These are phyloP conservation scores for Neocrepidodera transversa DNA, from an alignment of 2,888 invertebrate genomes.

Conservation along the genomic window DNA sequence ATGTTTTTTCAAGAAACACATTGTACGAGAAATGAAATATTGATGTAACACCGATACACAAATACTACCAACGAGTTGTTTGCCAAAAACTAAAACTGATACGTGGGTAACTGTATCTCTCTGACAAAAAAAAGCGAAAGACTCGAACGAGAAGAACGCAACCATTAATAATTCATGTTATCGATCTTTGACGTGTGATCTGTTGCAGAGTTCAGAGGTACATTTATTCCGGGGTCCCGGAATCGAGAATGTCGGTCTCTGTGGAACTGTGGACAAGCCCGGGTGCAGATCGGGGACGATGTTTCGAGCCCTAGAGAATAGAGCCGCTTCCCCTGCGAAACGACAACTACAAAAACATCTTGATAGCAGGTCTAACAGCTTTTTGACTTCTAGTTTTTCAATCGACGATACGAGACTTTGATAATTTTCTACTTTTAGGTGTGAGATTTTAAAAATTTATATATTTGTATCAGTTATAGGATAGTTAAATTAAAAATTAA, in stretches of 20 bases:
- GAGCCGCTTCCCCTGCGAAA: constrained; percentile 32
- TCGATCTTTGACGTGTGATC: constrained; percentile 38
- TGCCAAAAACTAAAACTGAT: constrained; percentile 26
- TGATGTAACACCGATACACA: constrained; percentile 24
- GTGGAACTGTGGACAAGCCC: constrained; percentile 30
- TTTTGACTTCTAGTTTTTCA: constrained; percentile 42
- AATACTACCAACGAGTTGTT: constrained; percentile 22
- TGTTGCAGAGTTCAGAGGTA: constrained; percentile 36
- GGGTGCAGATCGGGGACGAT: constrained; percentile 27
- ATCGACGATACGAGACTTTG: constrained; percentile 20
- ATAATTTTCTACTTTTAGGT: no score
- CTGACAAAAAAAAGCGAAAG: constrained; percentile 27
- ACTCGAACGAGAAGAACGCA: constrained; percentile 27
- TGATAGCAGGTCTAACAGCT: constrained; percentile 39
- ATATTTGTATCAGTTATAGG: no score
- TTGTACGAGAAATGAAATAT: constrained; percentile 23
- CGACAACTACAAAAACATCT: constrained; percentile 41
- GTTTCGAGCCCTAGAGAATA: constrained; percentile 16
- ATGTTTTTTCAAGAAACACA: constrained; percentile 11
- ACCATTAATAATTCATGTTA: constrained; percentile 40
- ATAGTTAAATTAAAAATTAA: no score
- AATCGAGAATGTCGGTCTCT: constrained; percentile 32
- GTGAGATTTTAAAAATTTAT: no score
- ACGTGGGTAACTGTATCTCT: constrained; percentile 25
- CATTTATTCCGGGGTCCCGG: constrained; percentile 34